Evolutionary conservation across 2,797 vertebrate species (phyloP), one percentile per base, ranked within the genome.

Genomic region (Pygocentrus nattereri): DNA sequence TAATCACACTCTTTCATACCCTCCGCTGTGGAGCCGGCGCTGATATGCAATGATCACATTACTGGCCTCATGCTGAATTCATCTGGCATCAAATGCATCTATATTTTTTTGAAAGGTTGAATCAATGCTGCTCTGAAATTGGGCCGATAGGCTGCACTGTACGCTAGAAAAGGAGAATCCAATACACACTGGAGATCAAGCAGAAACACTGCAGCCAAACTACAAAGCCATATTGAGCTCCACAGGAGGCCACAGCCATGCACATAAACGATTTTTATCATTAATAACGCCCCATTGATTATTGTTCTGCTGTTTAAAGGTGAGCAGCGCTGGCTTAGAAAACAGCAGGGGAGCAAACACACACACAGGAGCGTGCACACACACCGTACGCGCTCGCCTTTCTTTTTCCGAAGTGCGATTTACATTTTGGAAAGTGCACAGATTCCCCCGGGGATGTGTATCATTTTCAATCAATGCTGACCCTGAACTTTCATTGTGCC

Each of bases 231-330:
- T 82, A 73, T 88, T 81, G 74, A 85, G 80, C 90, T 86, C 90
- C 80, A 87, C 89, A 79, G 91, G 92, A 88, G 75, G 87, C 83
- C 82, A 84, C 79, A 89, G 88, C 87, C 90, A 89, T 85, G 90
- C 89, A 91, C 89, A 90, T 90, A 92, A 92, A 90, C 93, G 92
- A 93, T 94, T 92, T 85, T 92, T 89, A 92, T 84, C 91, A 94
- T 94, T 93, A 95, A 94, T 93, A 94, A 95, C 93, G 90, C 92
- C 88, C 90, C 89, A 94, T 94, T 94, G 94, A 95, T 94, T 94
- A 94, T 94, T 92, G 92, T 92, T 91, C 84, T 88, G 87, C 90
- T 93, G 93, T 94, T 94, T 93, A 94, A 94, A 94, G 94, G 93
- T 94, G 93, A 95, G 92, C 86, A 88, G 88, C 83, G 81, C 84